Conservation (phyloP, 2,113 vertebrate species). For the Hyperopisus bebe region DNA sequence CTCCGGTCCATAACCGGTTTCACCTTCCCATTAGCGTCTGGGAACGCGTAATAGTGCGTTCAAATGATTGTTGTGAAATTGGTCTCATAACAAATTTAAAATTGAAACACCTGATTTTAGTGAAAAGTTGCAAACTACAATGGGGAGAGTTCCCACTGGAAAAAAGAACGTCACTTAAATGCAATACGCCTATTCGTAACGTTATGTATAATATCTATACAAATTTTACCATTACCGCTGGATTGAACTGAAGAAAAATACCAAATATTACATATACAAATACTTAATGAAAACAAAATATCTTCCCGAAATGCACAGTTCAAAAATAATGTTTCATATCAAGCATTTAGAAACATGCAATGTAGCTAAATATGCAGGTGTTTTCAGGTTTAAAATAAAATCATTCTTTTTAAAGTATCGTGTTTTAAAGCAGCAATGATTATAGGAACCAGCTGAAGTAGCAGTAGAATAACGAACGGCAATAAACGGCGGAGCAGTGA, state of each 20-base stretch:
- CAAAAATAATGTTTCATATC: background rate
- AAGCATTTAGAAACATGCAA: background rate
- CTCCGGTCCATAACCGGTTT: background rate
- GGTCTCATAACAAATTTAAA: conserved; percentile 3
- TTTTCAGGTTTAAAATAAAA: background rate
- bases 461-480: background rate
- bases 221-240: background rate
- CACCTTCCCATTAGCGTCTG: background rate
- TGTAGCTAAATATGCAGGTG: background rate
- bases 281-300: background rate
- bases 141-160: background rate
- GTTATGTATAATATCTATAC: background rate
- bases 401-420: background rate
- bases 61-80: background rate
- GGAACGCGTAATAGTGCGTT: background rate
- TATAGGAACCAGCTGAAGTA: background rate
- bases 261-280: background rate
- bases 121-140: background rate
- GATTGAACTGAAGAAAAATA: background rate
- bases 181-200: background rate
- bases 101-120: conserved; percentile 20
- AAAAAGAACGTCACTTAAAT: background rate
- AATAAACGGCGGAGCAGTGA: background rate
- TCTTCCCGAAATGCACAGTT: background rate
- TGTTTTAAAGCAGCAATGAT: background rate